Conservation (phyloP, 2,113 vertebrate genomes). For the Barnardius zonarius region DNA sequence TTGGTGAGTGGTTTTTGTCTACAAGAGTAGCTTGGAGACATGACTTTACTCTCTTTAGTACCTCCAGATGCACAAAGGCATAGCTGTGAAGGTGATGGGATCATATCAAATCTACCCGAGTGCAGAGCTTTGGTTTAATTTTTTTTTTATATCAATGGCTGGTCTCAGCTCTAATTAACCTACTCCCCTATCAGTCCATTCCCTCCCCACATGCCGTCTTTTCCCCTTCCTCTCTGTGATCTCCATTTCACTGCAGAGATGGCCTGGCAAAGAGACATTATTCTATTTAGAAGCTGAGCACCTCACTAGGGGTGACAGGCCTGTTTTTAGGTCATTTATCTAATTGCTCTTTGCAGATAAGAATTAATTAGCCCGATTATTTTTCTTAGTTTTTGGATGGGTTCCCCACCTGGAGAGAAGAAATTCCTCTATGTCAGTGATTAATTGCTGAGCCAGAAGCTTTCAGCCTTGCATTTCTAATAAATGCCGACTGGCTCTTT, state of each 20-base stretch:
- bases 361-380: constrained; percentile 99
- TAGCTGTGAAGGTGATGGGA: constrained; percentile 17
- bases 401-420: constrained; percentile 96
- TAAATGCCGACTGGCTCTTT: constrained; percentile 75
- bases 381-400: constrained; percentile 92
- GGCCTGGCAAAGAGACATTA: constrained; percentile 79
- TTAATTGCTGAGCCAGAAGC: constrained; percentile 92
- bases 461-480: constrained; percentile 84
- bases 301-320: constrained; percentile 92
- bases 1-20: not conserved
- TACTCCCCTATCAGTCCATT: constrained; percentile 70
- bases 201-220: constrained; percentile 45
- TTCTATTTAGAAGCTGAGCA: constrained; percentile 83
- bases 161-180: constrained; percentile 91
- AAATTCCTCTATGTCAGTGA: constrained; percentile 93
- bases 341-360: constrained; percentile 99
- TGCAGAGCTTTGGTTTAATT: constrained; percentile 46
- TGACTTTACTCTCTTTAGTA: not conserved
- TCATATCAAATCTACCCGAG: not conserved
- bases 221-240: constrained; percentile 70
- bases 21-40: constrained; percentile 1
- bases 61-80: not conserved
- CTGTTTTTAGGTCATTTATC: constrained; percentile 89
- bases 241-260: constrained; percentile 75
- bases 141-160: constrained; percentile 24